Evolutionary conservation across 2,113 vertebrate genomes (phyloP).

Genomic region (Aptenodytes forsteri): DNA sequence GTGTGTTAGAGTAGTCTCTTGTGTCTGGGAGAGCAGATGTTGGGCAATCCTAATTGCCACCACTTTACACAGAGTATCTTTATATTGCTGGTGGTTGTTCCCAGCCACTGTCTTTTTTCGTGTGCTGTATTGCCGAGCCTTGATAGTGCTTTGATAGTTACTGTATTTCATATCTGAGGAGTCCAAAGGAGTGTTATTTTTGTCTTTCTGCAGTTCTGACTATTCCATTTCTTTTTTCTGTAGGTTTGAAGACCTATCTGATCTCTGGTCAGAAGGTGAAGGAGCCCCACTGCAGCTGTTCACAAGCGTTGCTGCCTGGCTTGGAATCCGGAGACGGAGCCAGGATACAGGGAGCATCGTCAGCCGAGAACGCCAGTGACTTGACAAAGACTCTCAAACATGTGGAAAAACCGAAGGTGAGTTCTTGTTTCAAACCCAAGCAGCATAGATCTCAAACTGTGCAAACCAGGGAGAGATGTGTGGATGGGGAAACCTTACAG

Average conservation of each 20-base stretch:
- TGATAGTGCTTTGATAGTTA: not conserved
- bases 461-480: not conserved
- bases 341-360: conserved; percentile 51
- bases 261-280: conserved; percentile 89
- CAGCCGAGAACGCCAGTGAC: conserved; percentile 69
- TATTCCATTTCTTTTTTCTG: not conserved
- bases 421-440: not conserved
- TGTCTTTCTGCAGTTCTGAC: conserved; percentile 39
- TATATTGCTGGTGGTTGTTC: not conserved
- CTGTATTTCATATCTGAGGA: not conserved
- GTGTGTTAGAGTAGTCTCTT: not conserved
- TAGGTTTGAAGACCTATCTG: conserved; percentile 94
- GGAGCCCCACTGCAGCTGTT: conserved; percentile 83
- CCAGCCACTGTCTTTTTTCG: not conserved
- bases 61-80: not conserved
- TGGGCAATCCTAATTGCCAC: not conserved
- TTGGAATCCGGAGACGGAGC: conserved; percentile 73
- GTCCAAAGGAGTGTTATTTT: not conserved
- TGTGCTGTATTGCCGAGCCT: not conserved
- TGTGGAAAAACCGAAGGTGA: conserved; percentile 77
- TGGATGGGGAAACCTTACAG: not conserved
- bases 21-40: not conserved
- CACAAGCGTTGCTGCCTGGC: conserved; percentile 74
- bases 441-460: not conserved
- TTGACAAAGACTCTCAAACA: conserved; percentile 64